These are phyloP conservation scores for Drosophila lutescens DNA, from an alignment of 2,888 invertebrate genomes.

Conservation along the genomic window DNA sequence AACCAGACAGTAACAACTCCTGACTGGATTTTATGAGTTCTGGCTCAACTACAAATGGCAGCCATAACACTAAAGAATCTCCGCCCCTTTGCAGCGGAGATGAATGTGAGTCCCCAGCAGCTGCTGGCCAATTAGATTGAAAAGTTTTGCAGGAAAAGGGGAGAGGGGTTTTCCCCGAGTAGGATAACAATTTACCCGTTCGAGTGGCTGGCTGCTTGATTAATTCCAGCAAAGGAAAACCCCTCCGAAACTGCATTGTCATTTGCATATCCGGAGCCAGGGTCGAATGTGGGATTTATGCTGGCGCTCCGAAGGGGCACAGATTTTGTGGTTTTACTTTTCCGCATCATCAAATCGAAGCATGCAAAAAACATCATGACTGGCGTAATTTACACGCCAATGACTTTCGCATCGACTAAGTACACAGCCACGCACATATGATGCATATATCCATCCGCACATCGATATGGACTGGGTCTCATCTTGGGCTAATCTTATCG, in stretches of 20 bases:
- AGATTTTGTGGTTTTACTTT: constrained; percentile 70
- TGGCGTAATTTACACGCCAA: constrained; percentile 76
- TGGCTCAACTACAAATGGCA: constrained; percentile 69
- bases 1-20: constrained; percentile 57
- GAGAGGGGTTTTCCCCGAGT: not conserved
- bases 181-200: constrained; percentile 46
- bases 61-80: constrained; percentile 75
- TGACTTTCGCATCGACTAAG: constrained; percentile 69
- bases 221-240: constrained; percentile 54
- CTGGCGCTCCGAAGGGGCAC: constrained; percentile 26
- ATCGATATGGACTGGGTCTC: constrained; percentile 33
- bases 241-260: constrained; percentile 59
- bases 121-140: constrained; percentile 79
- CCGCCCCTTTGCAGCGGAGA: constrained; percentile 15
- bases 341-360: constrained; percentile 72
- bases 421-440: constrained; percentile 24
- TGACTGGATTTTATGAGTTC: constrained; percentile 76
- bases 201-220: constrained; percentile 46
- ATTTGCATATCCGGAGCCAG: constrained; percentile 63
- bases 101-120: constrained; percentile 39
- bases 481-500: constrained; percentile 73
- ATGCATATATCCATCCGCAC: constrained; percentile 1
- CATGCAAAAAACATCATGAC: constrained; percentile 60
- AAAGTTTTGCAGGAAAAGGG: constrained; percentile 58
- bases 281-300: constrained; percentile 52